A percentile compares a stretch with the other conserved stretches of the same genome.
Evolutionary conservation across 2,888 invertebrate species (phyloP).

Genomic region (Eupithecia dodoneata): DNA sequence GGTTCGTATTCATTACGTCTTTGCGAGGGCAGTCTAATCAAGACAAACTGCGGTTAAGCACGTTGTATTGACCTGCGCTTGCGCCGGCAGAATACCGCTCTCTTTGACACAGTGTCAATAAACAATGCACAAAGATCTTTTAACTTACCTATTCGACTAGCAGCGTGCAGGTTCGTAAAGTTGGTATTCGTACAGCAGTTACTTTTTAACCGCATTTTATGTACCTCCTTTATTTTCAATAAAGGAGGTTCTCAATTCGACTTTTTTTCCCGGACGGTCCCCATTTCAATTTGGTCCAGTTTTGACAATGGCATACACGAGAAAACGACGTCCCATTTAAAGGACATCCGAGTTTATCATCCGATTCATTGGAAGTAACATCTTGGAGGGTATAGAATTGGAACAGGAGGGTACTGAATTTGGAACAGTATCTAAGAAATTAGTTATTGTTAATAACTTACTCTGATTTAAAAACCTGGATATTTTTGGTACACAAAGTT

Average conservation of each 20-base stretch:
- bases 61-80: slow-evolving; percentile 17
- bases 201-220: not conserved
- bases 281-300: no score
- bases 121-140: not conserved
- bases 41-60: slow-evolving; percentile 17
- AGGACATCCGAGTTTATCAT: slow-evolving; percentile 55
- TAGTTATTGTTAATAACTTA: not conserved
- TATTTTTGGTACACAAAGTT: no score
- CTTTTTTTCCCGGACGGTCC: no score
- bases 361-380: slow-evolving; percentile 43
- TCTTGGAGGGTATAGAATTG: no score
- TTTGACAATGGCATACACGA: no score
- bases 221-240: no score
- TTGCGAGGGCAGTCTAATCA: slow-evolving; percentile 22
- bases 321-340: slow-evolving; percentile 45
- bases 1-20: slow-evolving; percentile 4
- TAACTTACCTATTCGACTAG: not conserved
- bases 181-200: not conserved
- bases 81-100: not conserved
- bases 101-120: not conserved
- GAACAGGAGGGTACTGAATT: not conserved
- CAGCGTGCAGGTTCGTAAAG: not conserved
- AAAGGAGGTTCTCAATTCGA: no score
- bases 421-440: not conserved
- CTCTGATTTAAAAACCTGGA: no score